A percentile compares a stretch with the other conserved stretches of the same genome.
phyloP scores from a whole-genome alignment of 2,113 vertebrate species.

The Hydrochoerus hydrochaeris region DNA sequence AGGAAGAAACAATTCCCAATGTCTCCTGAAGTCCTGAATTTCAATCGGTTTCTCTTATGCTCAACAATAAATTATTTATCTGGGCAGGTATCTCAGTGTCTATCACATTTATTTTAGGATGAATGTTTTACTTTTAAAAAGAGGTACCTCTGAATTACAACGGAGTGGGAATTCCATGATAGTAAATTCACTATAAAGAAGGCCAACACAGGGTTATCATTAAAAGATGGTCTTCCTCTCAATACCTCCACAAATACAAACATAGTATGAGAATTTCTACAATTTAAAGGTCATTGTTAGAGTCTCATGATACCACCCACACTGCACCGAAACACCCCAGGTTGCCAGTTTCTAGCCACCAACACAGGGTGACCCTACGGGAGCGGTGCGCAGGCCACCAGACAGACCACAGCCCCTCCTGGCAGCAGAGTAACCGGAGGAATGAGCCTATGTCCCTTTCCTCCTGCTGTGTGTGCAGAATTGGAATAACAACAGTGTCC shows the following conservation, averaged over 20 bases:
- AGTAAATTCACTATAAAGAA: conserved; percentile 47
- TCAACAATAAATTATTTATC: conserved; percentile 56
- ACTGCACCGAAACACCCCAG: not conserved
- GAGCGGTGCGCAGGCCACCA: not conserved
- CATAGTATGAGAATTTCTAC: not conserved
- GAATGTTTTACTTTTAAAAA: conserved; percentile 33
- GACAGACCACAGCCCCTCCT: not conserved
- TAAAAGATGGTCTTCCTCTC: not conserved
- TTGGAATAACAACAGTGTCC: not conserved
- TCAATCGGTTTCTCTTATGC: conserved; percentile 40
- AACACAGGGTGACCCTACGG: not conserved
- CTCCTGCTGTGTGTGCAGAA: not conserved
- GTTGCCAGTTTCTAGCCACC: not conserved
- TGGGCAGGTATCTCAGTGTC: conserved; percentile 45
- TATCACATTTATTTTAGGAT: conserved; percentile 58
- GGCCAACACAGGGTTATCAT: conserved; percentile 41
- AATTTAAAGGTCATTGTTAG: conserved; percentile 25
- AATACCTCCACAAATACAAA: not conserved
- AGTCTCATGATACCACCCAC: not conserved
- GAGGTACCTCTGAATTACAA: conserved; percentile 41
- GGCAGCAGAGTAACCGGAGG: not conserved
- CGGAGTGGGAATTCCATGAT: conserved; percentile 9
- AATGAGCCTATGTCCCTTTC: not conserved
- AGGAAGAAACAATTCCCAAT: conserved; percentile 51
- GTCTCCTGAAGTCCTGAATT: conserved; percentile 47